Evolutionary conservation across 2,797 vertebrate species (phyloP).

Genomic region (Peromyscus nudipes): DNA sequence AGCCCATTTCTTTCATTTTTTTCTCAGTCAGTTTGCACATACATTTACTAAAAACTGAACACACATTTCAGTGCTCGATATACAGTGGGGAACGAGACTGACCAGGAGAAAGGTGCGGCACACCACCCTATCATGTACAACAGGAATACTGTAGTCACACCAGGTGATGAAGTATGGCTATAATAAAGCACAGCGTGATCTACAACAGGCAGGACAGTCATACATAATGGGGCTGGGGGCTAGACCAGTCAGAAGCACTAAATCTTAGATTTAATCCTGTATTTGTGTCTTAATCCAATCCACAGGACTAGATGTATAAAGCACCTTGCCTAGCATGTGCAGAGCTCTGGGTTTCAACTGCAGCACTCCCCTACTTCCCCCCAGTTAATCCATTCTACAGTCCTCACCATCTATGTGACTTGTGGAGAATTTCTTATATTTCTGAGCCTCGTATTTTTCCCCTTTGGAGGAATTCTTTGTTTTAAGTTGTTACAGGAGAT

Average conservation of each 20-base stretch:
- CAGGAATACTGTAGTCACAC: background rate
- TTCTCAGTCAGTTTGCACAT: background rate
- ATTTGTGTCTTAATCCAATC: background rate
- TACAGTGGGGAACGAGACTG: background rate
- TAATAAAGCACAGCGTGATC: background rate
- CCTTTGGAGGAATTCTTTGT: background rate
- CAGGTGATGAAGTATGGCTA: background rate
- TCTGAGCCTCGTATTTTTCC: background rate
- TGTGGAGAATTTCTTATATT: background rate
- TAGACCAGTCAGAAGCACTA: background rate
- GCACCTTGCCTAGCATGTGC: background rate
- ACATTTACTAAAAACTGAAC: slow-evolving; percentile 22
- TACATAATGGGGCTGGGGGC: background rate
- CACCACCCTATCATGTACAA: rapidly evolving
- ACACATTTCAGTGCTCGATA: background rate
- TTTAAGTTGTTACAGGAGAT: background rate
- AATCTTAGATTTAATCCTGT: background rate
- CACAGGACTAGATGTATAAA: background rate
- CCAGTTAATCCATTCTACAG: background rate
- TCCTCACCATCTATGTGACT: background rate
- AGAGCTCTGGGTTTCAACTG: background rate
- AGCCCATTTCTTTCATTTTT: background rate
- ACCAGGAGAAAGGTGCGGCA: background rate
- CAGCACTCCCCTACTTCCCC: background rate
- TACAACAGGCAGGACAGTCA: background rate